Evolutionary conservation across 2,888 invertebrate genomes (phyloP), one percentile per base, ranked within the genome.

Genomic region (Torymus aiolomorphi): DNA sequence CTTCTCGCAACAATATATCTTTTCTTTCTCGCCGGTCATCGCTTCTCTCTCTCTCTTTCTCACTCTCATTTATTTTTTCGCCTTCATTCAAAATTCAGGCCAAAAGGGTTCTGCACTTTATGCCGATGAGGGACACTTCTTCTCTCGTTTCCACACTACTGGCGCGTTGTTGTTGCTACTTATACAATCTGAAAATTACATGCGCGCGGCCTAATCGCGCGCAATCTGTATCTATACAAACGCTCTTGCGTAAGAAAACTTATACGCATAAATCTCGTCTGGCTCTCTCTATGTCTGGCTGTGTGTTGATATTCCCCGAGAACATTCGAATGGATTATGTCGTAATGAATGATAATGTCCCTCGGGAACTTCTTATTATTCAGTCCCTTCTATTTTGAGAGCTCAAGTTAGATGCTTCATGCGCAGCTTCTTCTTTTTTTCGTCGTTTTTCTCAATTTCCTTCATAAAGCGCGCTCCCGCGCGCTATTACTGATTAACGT

Each of bases 101-200:
- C 2, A 24, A 24, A 24, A 24, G 31, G 31, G 2, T 31, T 31
- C 31, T 8, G 3, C 8, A 31, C 31, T 31, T 31, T 31, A 31
- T 31, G 8, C 8, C 3, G 3, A 31, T 31, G 8, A 1, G 8
- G 31, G 31, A 31, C 31, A 31, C 31, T 20, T 20, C 3, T 3
- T 31, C 8, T 31, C 3, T 31, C 31, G 31, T 31, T 31, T 31
- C 31, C 31, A 31, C 31, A 20, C 20, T 20, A 8, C 8, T 31
- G 31, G 2, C 31, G 31, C 31, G 8, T 8, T 31, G 31, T 3
- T 31, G 16, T 49, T 20, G 14, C 11, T 67, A 61, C 49, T 8
- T 5, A 20, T 62, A 42, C 13, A n/a, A 69, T 71, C 61, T 51
- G 57, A 24, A 71, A 71, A 77, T 77, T 71, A 71, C 24, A 61